A percentile compares a stretch with the other conserved stretches of the same genome.
phyloP scores from a whole-genome alignment of 1,140 invertebrate genomes.

The Drosophila elegans region DNA sequence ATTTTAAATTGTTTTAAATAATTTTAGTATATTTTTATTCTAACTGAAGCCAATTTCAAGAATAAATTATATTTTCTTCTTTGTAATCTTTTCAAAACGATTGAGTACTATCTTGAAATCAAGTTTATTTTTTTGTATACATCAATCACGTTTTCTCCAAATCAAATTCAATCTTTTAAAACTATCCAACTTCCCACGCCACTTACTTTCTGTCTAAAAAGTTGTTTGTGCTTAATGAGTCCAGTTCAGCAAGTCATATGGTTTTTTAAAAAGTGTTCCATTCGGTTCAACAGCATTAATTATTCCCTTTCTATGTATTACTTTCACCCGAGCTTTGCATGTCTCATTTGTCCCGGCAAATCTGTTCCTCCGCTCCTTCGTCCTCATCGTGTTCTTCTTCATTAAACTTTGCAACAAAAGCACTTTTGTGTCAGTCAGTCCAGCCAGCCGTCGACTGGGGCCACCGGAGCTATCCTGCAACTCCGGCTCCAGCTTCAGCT shows the following conservation, averaged over 20 bases:
- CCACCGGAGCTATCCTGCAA: slow-evolving; percentile 59
- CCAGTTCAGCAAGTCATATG: background rate
- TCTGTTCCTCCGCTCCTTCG: slow-evolving; percentile 5
- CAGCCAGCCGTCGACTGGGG: slow-evolving; percentile 19
- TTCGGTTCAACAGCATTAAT: slow-evolving; percentile 9
- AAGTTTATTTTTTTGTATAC: too few relatives aligned
- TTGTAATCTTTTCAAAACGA: too few relatives aligned
- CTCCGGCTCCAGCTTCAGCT: slow-evolving; percentile 55
- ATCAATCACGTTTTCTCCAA: background rate
- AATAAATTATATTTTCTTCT: too few relatives aligned
- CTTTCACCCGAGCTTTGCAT: slow-evolving; percentile 27
- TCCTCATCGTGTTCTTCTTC: slow-evolving; percentile 41
- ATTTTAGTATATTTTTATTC: too few relatives aligned
- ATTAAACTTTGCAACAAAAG: slow-evolving; percentile 77
- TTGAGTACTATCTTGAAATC: too few relatives aligned
- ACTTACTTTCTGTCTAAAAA: background rate
- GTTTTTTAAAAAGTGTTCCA: slow-evolving; percentile 10
- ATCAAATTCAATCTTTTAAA: background rate
- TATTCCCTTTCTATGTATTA: slow-evolving; percentile 22
- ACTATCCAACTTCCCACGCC: background rate
- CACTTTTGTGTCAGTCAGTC: slow-evolving; percentile 80
- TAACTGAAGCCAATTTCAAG: too few relatives aligned
- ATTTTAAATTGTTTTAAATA: too few relatives aligned
- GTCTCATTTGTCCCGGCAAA: slow-evolving; percentile 31
- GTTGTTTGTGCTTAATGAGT: background rate